A percentile compares a stretch with the other conserved stretches of the same genome.
These are phyloP conservation scores for Notoglanidium macrostoma DNA, from an alignment of 2,797 vertebrate species.

Conservation along the genomic window DNA sequence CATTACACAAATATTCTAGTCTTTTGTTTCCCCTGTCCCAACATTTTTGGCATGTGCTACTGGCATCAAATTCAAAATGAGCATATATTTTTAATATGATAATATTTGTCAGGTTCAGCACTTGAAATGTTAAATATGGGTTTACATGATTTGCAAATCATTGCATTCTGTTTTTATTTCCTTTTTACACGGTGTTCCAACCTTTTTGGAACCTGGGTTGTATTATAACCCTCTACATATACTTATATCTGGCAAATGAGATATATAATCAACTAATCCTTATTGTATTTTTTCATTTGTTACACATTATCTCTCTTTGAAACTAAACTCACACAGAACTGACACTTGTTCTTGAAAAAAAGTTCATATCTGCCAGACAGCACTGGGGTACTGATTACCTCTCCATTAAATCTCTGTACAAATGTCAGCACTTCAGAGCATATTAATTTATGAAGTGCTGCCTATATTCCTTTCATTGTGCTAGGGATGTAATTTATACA, in stretches of 20 bases:
- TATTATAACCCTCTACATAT: background rate
- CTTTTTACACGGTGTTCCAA: no score
- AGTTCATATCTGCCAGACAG: background rate
- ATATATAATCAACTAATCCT: background rate
- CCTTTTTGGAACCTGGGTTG: background rate
- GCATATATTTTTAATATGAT: no score
- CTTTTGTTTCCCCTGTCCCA: no score
- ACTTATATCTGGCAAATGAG: background rate
- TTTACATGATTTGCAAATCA: no score
- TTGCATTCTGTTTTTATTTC: no score
- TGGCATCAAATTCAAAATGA: no score
- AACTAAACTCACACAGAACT: conserved; percentile 20
- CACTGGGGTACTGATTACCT: conserved; percentile 32
- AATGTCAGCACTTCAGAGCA: conserved; percentile 42
- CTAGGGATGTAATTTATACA: background rate
- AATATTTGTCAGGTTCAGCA: no score
- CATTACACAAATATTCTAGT: no score
- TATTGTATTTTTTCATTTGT: background rate
- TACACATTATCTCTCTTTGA: background rate
- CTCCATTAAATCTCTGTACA: conserved; percentile 35
- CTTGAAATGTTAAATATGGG: no score
- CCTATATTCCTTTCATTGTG: conserved; percentile 16
- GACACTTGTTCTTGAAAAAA: conserved; percentile 13
- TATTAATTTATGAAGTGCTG: conserved; percentile 29
- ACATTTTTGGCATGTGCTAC: no score